phyloP scores from a whole-genome alignment of 2,888 invertebrate genomes.

The Standfussiana lucernea region DNA sequence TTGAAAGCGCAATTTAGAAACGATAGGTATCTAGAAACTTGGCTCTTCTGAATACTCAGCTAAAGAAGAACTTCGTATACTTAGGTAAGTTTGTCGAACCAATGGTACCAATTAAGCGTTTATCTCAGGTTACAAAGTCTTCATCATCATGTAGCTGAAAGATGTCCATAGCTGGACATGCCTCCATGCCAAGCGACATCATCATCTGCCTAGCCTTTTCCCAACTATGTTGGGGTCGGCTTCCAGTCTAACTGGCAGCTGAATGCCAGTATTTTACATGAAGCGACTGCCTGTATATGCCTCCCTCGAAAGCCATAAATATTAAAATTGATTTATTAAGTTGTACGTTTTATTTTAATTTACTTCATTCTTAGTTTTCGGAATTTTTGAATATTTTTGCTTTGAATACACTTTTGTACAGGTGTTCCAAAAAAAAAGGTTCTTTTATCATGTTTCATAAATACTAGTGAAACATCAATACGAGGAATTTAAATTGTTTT shows the following conservation, averaged over 20 bases:
- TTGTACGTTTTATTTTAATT: not conserved
- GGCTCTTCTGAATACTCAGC: not conserved
- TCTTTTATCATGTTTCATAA: not conserved
- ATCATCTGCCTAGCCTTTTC: too few species aligned
- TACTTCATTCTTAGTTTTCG: not conserved
- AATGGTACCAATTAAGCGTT: not conserved
- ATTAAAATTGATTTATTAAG: not conserved
- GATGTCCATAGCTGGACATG: not conserved
- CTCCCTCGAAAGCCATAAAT: not conserved
- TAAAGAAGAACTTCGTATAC: not conserved
- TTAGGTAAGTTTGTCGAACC: not conserved
- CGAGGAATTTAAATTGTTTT: not conserved
- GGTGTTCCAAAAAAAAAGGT: not conserved
- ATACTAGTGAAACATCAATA: not conserved
- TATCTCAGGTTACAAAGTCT: slow-evolving; percentile 2
- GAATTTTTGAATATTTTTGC: not conserved
- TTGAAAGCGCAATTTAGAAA: not conserved
- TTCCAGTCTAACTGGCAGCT: too few species aligned
- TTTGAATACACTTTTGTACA: not conserved
- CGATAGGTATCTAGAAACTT: not conserved
- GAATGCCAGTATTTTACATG: too few species aligned
- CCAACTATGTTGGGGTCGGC: too few species aligned
- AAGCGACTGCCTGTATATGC: too few species aligned
- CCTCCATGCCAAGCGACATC: not conserved
- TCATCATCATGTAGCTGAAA: not conserved